Conservation (phyloP, 1,140 invertebrate species). For the Drosophila kurseongensis region DNA sequence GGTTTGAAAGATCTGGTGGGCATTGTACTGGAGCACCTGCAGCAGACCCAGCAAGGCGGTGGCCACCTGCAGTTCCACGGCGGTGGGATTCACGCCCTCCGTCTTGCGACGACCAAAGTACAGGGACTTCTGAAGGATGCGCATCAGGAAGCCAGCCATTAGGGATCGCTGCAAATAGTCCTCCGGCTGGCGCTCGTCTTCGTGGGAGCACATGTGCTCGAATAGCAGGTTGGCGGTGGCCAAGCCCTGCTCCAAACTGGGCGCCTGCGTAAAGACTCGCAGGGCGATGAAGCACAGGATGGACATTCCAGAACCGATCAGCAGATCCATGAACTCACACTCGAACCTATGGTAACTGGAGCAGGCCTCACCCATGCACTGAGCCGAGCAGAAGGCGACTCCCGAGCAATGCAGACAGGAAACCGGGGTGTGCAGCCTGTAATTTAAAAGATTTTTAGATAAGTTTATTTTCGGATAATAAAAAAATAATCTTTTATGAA, state of each 20-base stretch:
- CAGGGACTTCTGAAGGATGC: slow-evolving; percentile 88
- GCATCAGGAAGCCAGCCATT: slow-evolving; percentile 91
- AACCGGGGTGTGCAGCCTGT: slow-evolving; percentile 87
- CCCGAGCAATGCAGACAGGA: slow-evolving; percentile 91
- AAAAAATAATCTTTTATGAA: not conserved
- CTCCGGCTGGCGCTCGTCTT: slow-evolving; percentile 86
- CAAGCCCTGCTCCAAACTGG: slow-evolving; percentile 70
- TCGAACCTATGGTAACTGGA: slow-evolving; percentile 92
- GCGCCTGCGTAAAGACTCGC: slow-evolving; percentile 89
- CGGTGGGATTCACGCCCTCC: slow-evolving; percentile 83
- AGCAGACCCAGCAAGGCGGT: slow-evolving; percentile 90
- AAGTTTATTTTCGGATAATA: not conserved
- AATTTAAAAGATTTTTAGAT: not conserved
- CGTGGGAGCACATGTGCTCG: slow-evolving; percentile 89
- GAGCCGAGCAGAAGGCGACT: slow-evolving; percentile 90
- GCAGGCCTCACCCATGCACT: slow-evolving; percentile 89
- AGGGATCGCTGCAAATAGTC: slow-evolving; percentile 92
- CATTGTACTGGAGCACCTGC: slow-evolving; percentile 94
- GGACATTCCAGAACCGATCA: slow-evolving; percentile 93
- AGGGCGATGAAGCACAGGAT: slow-evolving; percentile 91
- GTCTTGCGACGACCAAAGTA: slow-evolving; percentile 86
- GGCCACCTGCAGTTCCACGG: slow-evolving; percentile 86
- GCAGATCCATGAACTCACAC: slow-evolving; percentile 90
- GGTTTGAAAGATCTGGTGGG: slow-evolving; percentile 94
- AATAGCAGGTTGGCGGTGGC: slow-evolving; percentile 84